These are phyloP conservation scores for Arvicanthis niloticus DNA, from an alignment of 2,113 vertebrate genomes.

Conservation along the genomic window DNA sequence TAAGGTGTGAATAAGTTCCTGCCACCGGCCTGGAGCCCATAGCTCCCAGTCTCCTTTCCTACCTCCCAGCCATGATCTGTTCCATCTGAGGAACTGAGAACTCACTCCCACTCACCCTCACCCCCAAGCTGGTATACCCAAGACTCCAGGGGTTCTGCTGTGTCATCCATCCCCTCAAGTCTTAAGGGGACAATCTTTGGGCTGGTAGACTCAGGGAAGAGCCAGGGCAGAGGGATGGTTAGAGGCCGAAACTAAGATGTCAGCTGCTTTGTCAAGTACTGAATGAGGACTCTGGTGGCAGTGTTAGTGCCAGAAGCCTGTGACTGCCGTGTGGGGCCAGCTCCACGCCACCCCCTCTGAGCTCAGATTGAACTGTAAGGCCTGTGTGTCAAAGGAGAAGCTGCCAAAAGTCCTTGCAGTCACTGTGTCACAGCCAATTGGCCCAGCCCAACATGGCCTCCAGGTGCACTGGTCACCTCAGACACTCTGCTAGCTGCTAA, in stretches of 20 bases:
- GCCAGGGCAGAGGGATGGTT: not conserved
- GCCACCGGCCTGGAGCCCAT: not conserved
- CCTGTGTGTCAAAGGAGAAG: not conserved
- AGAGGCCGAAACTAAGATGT: not conserved
- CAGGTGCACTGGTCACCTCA: not conserved
- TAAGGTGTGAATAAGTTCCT: not conserved
- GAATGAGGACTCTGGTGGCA: not conserved
- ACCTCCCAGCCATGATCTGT: not conserved
- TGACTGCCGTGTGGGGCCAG: not conserved
- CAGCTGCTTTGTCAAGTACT: not conserved
- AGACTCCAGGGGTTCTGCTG: not conserved
- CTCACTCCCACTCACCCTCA: not conserved
- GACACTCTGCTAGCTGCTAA: not conserved
- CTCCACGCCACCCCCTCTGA: not conserved
- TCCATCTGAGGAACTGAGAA: not conserved
- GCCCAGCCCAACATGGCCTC: not conserved
- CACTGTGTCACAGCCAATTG: no score
- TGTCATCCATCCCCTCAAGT: not conserved
- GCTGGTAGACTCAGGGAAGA: not conserved
- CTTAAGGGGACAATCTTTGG: not conserved
- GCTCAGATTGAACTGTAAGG: not conserved
- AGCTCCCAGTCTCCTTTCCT: not conserved
- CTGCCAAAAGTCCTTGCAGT: not conserved
- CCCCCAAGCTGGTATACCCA: no score
- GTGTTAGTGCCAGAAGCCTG: not conserved